Percentiles rank a stretch among this genome's conserved stretches.
phyloP scores from a whole-genome alignment of 2,888 invertebrate genomes.

The Elegia similella region DNA sequence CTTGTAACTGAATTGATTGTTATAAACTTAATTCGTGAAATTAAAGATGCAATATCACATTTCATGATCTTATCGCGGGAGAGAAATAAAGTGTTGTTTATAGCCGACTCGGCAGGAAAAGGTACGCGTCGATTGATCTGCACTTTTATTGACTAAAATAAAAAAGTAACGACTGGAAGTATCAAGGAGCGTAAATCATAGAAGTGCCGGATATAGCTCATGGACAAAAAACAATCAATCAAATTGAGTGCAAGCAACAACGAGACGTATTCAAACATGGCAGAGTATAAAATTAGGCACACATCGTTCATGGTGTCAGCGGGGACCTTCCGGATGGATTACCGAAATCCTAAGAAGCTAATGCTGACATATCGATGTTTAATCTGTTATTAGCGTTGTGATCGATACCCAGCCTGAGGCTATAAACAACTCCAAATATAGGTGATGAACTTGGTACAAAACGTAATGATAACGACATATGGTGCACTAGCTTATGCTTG shows the following conservation, averaged over 20 bases:
- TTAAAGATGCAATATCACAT: slow-evolving; percentile 15
- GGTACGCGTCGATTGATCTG: neutral
- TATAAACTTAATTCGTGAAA: slow-evolving; percentile 21
- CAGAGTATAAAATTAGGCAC: slow-evolving; percentile 11
- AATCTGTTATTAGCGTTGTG: slow-evolving; percentile 29
- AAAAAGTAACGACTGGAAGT: neutral
- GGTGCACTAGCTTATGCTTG: too few relatives aligned
- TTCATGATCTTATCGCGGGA: slow-evolving; percentile 7
- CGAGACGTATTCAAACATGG: slow-evolving; percentile 5
- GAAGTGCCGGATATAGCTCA: slow-evolving; percentile 11
- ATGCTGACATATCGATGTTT: slow-evolving; percentile 28
- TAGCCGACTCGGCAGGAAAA: neutral
- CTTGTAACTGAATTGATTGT: slow-evolving; percentile 42
- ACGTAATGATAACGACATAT: neutral
- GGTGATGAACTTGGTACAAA: neutral
- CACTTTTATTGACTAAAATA: neutral
- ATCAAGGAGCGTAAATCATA: slow-evolving; percentile 5
- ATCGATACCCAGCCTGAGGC: slow-evolving; percentile 30
- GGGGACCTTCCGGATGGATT: slow-evolving; percentile 33
- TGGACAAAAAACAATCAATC: slow-evolving; percentile 15
- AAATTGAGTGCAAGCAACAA: slow-evolving; percentile 8
- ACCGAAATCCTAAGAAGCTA: slow-evolving; percentile 29
- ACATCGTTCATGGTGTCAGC: slow-evolving; percentile 15
- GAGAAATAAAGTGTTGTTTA: slow-evolving; percentile 7
- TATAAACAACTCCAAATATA: slow-evolving; percentile 23